Evolutionary conservation across 1,140 invertebrate species (phyloP), one percentile per base, ranked within the genome.

Genomic region (Achatina immaculata): DNA sequence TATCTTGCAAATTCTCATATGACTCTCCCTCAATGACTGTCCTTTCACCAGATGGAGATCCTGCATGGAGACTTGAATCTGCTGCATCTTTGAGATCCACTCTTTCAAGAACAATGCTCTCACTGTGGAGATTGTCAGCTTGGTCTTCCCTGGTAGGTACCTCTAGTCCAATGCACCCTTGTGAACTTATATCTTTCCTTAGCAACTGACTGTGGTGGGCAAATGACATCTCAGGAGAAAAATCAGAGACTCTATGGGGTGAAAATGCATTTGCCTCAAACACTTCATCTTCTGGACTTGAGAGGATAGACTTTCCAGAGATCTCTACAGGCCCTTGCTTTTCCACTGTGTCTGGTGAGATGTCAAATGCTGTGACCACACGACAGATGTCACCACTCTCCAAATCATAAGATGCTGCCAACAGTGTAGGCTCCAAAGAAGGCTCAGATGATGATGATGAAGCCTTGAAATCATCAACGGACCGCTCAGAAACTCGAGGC

Each of bases 221-320:
- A 31, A 3, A 11, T 1, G 72, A 24, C 45, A 3, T 24, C n/a
- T n/a, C 38, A 40, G 38, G 36, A 1, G 68, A 42, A 4, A n/a
- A 11, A 3, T 40, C 36, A 4, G 7, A 24, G 38, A 38, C 48
- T 55, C 71, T 83, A 19, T 68, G 43, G 58, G 75, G 58, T 43
- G 62, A 40, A 45, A 91, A 88, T 42, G 92, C 89, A 81, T 93
- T 92, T 79, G 88, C 89, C 85, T 93, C 93, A 91, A 93, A 93
- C 9, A 92, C 92, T 85, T 93, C 93, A 86, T 92, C 90, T 78
- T 92, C 85, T 65, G 88, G 90, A 72, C 89, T 90, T 21, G 90
- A 91, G 9, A 91, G 82, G 65, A 91, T 88, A 66, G 89, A 84
- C 77, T 91, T 91, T n/a, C 87, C 82, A 71, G 86, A 76, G 38